Base-by-base conservation (phyloP, 1,140 invertebrate genomes). In the Penaeus japonicus region DNA sequence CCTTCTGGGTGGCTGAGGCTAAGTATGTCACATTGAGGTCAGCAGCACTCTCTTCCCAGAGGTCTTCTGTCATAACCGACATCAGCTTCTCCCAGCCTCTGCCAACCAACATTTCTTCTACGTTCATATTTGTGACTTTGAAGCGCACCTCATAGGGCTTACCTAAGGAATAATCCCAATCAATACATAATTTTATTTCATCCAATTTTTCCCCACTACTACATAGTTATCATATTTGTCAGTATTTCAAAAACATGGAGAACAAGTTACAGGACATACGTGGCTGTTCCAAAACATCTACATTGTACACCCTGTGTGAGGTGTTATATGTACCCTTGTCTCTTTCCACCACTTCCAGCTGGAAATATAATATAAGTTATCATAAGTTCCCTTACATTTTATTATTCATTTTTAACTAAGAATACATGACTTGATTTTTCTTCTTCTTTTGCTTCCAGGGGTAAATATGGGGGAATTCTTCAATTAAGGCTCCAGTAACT, bases 41-140 rank as follows among this genome's bases (percentile, higher is more conserved):
- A 30, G 93, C 92, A 30, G 91, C 89, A 59, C 93, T 94, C 55
- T 94, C 93, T 89, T 92, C 92, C 94, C 95, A 95, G 4, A 95
- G 91, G 30, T 93, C 92, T 35, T 93, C 92, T 80, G 94, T 75
- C 30, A 90, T 84, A 32, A 90, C 86, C 4, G 59, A 54, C 70
- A 83, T 35, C 10, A 90, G 77, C 22, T 80, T 82, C 30, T 87
- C 82, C 83, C 87, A 88, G 18, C 82, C 70, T 4, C 47, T 55
- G 32, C 91, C 92, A 91, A 96, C 94, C 89, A 97, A 95, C 92
- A 97, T 93, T 91, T 97, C 96, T 90, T 96, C 96, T 1, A 97
- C 95, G 91, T 98, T 97, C 12, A 97, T 92, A 92, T 98, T 98
- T 91, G 97, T 95, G 65, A 98, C 96, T 92, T 98, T 98, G 91